These are phyloP conservation scores for Ammospiza nelsoni DNA, from an alignment of 2,113 vertebrate species.

Conservation along the genomic window DNA sequence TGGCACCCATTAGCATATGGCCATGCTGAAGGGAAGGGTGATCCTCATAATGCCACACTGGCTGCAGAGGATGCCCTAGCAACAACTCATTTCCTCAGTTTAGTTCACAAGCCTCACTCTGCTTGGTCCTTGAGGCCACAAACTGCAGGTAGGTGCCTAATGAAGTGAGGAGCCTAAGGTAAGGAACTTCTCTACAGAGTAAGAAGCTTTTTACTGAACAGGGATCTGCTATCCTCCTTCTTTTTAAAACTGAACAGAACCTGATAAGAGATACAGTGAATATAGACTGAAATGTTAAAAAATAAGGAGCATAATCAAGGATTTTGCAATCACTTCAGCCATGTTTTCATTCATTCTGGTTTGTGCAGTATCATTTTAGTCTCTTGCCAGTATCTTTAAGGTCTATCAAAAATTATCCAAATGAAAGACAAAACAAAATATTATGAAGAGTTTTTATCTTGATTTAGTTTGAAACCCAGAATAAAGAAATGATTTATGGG, in stretches of 20 bases:
- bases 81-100: neutral
- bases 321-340: neutral
- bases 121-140: neutral
- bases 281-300: neutral
- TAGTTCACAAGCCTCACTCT: neutral
- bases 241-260: neutral
- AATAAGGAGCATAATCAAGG: neutral
- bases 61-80: neutral
- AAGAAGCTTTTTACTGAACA: neutral
- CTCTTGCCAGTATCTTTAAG: neutral
- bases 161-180: neutral
- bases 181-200: neutral
- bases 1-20: neutral
- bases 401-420: neutral
- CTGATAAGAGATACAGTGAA: neutral
- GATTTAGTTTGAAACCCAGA: neutral
- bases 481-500: neutral
- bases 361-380: neutral
- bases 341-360: neutral
- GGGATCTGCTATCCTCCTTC: neutral
- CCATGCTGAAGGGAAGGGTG: neutral
- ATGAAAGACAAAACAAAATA: neutral
- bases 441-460: neutral
- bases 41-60: rapidly evolving
- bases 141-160: neutral